Conservation (phyloP, 23 tunicate genomes). For the Corella eumyota region DNA sequence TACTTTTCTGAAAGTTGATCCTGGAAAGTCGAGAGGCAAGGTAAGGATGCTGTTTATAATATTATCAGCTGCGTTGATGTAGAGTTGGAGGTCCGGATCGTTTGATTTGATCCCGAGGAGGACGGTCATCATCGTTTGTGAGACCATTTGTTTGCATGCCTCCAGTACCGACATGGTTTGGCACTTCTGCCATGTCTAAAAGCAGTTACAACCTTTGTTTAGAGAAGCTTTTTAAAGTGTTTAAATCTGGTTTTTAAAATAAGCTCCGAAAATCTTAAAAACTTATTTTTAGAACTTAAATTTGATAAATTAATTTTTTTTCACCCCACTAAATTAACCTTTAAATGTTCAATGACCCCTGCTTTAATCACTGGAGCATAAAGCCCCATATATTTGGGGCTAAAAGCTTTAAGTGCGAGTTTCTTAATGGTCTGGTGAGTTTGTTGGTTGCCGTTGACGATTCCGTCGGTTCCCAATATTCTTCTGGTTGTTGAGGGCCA, state of each 20-base stretch:
- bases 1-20: slow-evolving; percentile 48
- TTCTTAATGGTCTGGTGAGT: slow-evolving; percentile 73
- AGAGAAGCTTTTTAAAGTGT: too few relatives aligned
- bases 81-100: slow-evolving; percentile 76
- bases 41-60: slow-evolving; percentile 75
- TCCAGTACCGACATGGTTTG: slow-evolving; percentile 35
- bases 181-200: slow-evolving; percentile 22
- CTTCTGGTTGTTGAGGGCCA: slow-evolving; percentile 86
- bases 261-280: too few relatives aligned
- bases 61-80: slow-evolving; percentile 80
- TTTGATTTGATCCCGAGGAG: slow-evolving; percentile 65
- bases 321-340: too few relatives aligned
- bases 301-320: too few relatives aligned
- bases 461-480: slow-evolving; percentile 78
- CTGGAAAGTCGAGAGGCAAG: slow-evolving; percentile 71
- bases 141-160: slow-evolving; percentile 79
- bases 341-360: slow-evolving; percentile 29
- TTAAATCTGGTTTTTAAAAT: too few relatives aligned
- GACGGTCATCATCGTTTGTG: slow-evolving; percentile 77
- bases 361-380: slow-evolving; percentile 64
- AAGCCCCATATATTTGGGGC: slow-evolving; percentile 63
- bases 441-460: slow-evolving; percentile 73
- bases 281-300: too few relatives aligned
- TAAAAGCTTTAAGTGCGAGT: slow-evolving; percentile 59
- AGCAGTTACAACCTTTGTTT: too few relatives aligned